phyloP scores from a whole-genome alignment of 2,888 invertebrate species.

The Isotomurus palustris region DNA sequence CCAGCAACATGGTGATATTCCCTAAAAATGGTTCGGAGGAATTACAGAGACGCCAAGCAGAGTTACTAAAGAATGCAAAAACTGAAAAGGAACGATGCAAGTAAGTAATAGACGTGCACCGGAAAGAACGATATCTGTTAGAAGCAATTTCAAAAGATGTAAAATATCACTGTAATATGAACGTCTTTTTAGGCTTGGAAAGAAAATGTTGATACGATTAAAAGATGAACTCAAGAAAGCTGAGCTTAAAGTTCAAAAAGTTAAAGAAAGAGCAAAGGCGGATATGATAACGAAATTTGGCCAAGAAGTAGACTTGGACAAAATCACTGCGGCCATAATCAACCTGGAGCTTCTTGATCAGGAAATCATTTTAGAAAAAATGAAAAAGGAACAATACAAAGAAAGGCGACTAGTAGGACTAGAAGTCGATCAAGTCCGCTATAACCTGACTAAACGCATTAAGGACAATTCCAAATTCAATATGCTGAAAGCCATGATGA shows the following conservation, averaged over 20 bases:
- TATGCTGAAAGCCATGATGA: constrained; percentile 37
- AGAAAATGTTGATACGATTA: constrained; percentile 36
- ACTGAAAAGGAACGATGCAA: constrained; percentile 32
- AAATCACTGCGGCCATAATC: constrained; percentile 39
- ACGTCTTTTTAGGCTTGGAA: constrained; percentile 24
- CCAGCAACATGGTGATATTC: constrained; percentile 37
- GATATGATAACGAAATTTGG: constrained; percentile 43
- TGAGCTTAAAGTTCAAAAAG: constrained; percentile 22
- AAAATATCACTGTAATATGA: not conserved
- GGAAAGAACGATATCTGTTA: not conserved
- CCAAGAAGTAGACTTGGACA: constrained; percentile 39
- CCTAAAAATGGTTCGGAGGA: constrained; percentile 36
- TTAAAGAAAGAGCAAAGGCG: constrained; percentile 21
- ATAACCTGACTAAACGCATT: constrained; percentile 32
- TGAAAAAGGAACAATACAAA: constrained; percentile 34
- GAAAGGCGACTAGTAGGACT: constrained; percentile 27
- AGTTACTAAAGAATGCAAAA: constrained; percentile 29
- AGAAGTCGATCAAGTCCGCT: constrained; percentile 30
- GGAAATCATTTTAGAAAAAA: constrained; percentile 32
- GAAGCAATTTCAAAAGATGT: not conserved
- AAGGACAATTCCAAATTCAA: constrained; percentile 42
- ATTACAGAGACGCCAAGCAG: constrained; percentile 30
- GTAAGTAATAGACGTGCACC: too few relatives aligned
- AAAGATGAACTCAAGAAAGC: constrained; percentile 33
- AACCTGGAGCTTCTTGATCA: constrained; percentile 40